Evolutionary conservation across 2,113 vertebrate genomes (phyloP), one percentile per base, ranked within the genome.

Genomic region (Cheirogaleus medius): DNA sequence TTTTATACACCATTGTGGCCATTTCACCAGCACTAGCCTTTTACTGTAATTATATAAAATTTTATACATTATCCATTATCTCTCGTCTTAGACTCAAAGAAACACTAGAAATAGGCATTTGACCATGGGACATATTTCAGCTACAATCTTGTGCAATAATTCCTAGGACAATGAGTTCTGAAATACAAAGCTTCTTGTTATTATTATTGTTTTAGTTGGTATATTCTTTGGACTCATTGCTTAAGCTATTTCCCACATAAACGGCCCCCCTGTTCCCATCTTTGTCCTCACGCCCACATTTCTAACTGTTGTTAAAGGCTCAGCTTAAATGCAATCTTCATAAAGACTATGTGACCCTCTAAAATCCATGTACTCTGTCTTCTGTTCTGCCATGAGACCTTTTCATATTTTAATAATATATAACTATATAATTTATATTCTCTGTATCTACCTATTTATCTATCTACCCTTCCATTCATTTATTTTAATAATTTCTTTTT

Each of bases 21-120:
- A 0, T 60, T 92, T 98, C 93, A 11, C 23, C 11, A 42, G 44
- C n/a, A 78, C 52, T 94, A 90, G 95, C 32, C 58, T 94, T 91
- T 95, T 52, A 77, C 86, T 92, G 71, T 82, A 95, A 10, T 94
- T 97, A 94, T 64, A 52, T 60, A 83, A 14, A 94, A 86, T 90
- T 77, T 82, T 4, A 68, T 8, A 42, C 42, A 66, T 83, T 91
- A 76, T 58, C 34, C 74, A 4, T 82, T 94, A 92, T 73, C 42
- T 73, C 42, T 93, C 3, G 5, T 90, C 80, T 39, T 39, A 68
- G 49, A 68, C n/a, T 63, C 52, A 49, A 68, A 93, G 52, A 97
- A 74, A 64, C 17, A 86, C 58, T 77, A 54, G 69, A 69, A 17
- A 27, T 82, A 63, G 63, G 5, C 34, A 6, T 49, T 21, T 32